Percentiles rank a stretch among this genome's conserved stretches.
Conservation (phyloP, 2,113 vertebrate genomes). For the Chlorodrepanis virens region DNA sequence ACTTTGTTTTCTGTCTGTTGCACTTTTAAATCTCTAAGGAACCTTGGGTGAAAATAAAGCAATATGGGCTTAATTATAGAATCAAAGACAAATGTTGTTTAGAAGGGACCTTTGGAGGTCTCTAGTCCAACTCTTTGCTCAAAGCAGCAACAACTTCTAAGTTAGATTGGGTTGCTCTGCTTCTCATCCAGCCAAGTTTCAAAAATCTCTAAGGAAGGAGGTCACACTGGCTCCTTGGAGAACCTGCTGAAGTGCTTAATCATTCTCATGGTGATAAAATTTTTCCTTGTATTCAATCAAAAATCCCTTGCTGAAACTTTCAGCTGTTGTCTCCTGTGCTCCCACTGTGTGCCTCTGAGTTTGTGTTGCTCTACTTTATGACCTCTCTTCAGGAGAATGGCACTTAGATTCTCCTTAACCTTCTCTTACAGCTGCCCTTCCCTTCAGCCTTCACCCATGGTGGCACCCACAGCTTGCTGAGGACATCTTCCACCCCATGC, state of each 20-base stretch:
- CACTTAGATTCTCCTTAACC: neutral
- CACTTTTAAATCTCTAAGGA: neutral
- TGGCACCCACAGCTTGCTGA: neutral
- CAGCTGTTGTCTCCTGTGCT: neutral
- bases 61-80: neutral
- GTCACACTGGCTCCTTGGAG: neutral
- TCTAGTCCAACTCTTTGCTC: neutral
- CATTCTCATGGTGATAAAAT: neutral
- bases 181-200: neutral
- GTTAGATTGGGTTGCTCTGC: neutral
- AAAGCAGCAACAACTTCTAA: neutral
- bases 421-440: rapidly evolving
- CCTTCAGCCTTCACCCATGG: neutral
- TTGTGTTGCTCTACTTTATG: neutral
- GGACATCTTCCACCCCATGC: neutral
- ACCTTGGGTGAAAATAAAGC: neutral
- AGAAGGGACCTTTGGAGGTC: neutral
- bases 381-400: neutral
- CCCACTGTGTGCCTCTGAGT: neutral
- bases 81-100: neutral
- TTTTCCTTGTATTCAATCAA: neutral
- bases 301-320: neutral
- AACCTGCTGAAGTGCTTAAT: neutral
- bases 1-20: neutral
- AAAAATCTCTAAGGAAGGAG: neutral